Percentiles rank a stretch among this genome's conserved stretches.
Conservation (phyloP, 2,797 vertebrate genomes). For the Clamator glandarius region DNA sequence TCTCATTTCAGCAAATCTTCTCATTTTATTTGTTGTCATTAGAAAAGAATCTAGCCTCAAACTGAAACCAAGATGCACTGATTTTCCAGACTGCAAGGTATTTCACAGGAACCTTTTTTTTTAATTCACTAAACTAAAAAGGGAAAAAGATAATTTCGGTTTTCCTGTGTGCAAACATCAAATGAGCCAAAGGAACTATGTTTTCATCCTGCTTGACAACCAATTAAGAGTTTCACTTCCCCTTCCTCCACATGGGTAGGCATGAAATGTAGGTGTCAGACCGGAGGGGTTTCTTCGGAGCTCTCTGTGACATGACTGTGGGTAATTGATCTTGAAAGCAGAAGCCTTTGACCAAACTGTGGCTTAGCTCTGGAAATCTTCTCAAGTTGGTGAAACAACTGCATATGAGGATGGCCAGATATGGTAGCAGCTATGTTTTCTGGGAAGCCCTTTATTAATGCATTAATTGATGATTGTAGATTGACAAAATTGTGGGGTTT, state of each 20-base stretch:
- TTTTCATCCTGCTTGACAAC: slow-evolving; percentile 10
- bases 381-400: background rate
- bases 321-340: slow-evolving; percentile 26
- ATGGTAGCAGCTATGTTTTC: background rate
- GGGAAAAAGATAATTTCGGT: background rate
- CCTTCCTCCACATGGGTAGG: background rate
- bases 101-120: background rate
- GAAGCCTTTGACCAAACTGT: background rate
- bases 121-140: background rate
- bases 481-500: background rate
- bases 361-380: background rate
- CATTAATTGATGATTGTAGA: background rate
- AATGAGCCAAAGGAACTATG: background rate
- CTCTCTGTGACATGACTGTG: background rate
- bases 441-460: background rate
- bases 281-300: background rate
- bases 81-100: background rate
- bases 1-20: background rate
- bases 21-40: background rate
- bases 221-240: slow-evolving; percentile 12
- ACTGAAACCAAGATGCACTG: background rate
- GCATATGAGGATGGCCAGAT: background rate
- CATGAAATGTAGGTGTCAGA: slow-evolving; percentile 7
- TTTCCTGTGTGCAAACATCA: background rate
- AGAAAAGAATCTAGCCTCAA: background rate